Base-by-base conservation (phyloP, 2,113 vertebrate genomes). In the Nothocercus nigrocapillus region DNA sequence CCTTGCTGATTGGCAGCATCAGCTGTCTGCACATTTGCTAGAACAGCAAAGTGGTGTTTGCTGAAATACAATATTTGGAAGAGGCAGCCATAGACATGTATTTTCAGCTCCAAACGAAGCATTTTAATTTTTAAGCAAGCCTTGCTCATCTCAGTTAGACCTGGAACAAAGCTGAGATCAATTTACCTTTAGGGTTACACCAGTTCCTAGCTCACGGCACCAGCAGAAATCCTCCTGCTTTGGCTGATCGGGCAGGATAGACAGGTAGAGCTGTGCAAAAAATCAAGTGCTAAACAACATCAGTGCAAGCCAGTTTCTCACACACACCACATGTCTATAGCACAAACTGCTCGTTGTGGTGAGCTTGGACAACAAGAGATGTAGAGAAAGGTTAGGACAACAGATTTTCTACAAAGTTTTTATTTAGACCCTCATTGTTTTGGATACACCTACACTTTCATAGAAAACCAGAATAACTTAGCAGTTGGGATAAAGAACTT, bases 81-180 rank as follows among this genome's bases (percentile, higher is more conserved):
- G 40, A 89, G 40, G 32, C 17, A 25, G 42, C 54, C 70, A 32
- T 6, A 56, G 59, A 56, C 51, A n/a, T 56, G 40, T 25, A 5
- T 20, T 56, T 69, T 66, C 90, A 25, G 66, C 91, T 75, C 81
- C 63, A 18, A 36, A 85, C 12, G 11, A 2, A 1, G 1, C 18
- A 15, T 70, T 9, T 89, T 74, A 56, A 73, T 96, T 76, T 85
- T 73, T 94, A 22, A 93, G 21, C 64, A 88, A 89, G 79, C 54
- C 75, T 42, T 58, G 30, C 1, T 87, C 4, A 6, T 38, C 62
- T 61, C 89, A 9, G 0, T 45, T 51, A 13, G 22, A 87, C 70
- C 77, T 84, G 66, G 54, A 86, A 58, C 62, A 84, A 56, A 77
- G 87, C 38, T 28, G 13, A 38, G 0, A 2, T 16, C 36, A 2